A percentile compares a stretch with the other conserved stretches of the same genome.
Evolutionary conservation across 2,888 invertebrate species (phyloP).

Genomic region (Xanthorhoe spadicearia): DNA sequence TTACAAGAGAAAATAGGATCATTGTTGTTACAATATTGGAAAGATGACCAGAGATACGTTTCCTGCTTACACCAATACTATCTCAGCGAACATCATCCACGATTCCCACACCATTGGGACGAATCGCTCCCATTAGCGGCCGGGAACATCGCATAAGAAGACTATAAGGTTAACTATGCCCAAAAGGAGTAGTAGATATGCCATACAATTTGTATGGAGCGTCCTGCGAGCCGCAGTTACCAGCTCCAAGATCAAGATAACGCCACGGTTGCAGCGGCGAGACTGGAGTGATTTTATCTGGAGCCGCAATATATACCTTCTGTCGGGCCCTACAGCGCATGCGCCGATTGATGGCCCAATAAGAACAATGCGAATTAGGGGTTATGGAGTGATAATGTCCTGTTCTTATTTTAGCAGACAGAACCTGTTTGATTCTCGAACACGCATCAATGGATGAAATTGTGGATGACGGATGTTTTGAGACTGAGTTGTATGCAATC

Average conservation of each 20-base stretch:
- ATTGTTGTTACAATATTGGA: slow-evolving; percentile 6
- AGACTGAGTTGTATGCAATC: not conserved
- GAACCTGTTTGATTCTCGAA: slow-evolving; percentile 24
- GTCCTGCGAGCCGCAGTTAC: slow-evolving; percentile 73
- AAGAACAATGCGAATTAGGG: slow-evolving; percentile 72
- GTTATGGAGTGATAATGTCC: slow-evolving; percentile 46
- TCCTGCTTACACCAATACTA: slow-evolving; percentile 59
- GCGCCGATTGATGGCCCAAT: slow-evolving; percentile 78
- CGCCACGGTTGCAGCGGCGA: slow-evolving; percentile 66
- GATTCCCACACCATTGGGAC: slow-evolving; percentile 71
- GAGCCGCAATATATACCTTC: slow-evolving; percentile 66
- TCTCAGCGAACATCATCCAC: slow-evolving; percentile 54
- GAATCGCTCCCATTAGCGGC: slow-evolving; percentile 77
- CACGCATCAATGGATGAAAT: not conserved
- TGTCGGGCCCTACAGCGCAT: slow-evolving; percentile 63
- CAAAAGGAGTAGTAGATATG: slow-evolving; percentile 80
- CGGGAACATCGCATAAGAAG: slow-evolving; percentile 73
- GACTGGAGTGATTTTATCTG: slow-evolving; percentile 75
- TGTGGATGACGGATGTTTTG: not conserved
- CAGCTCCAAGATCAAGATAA: slow-evolving; percentile 75
- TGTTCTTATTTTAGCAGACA: slow-evolving; percentile 33
- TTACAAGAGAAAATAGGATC: slow-evolving; percentile 8
- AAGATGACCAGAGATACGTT: slow-evolving; percentile 42
- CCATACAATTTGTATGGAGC: slow-evolving; percentile 83
- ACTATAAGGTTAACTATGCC: slow-evolving; percentile 83